Conservation (phyloP, 2,888 invertebrate species). For the Ennomos quercinarius region DNA sequence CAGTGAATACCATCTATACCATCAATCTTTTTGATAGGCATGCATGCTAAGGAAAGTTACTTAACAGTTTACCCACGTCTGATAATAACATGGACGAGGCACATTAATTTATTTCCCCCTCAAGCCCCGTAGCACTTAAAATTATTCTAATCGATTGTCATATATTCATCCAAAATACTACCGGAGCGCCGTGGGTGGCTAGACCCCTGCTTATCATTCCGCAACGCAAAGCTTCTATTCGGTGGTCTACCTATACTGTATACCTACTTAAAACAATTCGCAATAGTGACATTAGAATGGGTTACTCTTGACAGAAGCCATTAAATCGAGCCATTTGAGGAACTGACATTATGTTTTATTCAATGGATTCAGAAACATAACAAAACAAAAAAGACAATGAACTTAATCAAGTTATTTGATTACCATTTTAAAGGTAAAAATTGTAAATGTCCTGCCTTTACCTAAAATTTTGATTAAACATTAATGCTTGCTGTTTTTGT, state of each 20-base stretch:
- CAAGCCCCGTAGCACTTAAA: conserved; percentile 3
- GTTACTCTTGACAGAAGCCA: conserved; percentile 23
- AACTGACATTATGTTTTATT: too few species aligned
- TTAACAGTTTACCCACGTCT: too few species aligned
- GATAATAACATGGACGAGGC: not conserved
- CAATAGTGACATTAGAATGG: conserved; percentile 44
- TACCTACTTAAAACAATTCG: conserved; percentile 20
- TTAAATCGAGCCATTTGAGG: conserved; percentile 7
- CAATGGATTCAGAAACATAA: too few species aligned
- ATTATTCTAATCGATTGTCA: conserved; percentile 13
- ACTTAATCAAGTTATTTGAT: too few species aligned
- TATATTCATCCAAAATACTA: conserved; percentile 15
- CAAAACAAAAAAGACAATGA: too few species aligned
- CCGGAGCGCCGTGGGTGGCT: conserved; percentile 13
- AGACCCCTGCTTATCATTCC: conserved; percentile 22
- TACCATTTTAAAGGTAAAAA: too few species aligned
- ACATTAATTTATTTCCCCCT: conserved; percentile 10
- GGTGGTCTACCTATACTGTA: conserved; percentile 15
- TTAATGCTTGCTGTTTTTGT: too few species aligned
- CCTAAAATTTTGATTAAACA: too few species aligned
- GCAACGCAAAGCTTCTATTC: not conserved
- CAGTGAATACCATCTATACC: too few species aligned
- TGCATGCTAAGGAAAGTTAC: too few species aligned
- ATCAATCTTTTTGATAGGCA: too few species aligned
- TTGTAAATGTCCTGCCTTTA: too few species aligned